Evolutionary conservation across 1,140 invertebrate genomes (phyloP).

Genomic region (Octopus sinensis): DNA sequence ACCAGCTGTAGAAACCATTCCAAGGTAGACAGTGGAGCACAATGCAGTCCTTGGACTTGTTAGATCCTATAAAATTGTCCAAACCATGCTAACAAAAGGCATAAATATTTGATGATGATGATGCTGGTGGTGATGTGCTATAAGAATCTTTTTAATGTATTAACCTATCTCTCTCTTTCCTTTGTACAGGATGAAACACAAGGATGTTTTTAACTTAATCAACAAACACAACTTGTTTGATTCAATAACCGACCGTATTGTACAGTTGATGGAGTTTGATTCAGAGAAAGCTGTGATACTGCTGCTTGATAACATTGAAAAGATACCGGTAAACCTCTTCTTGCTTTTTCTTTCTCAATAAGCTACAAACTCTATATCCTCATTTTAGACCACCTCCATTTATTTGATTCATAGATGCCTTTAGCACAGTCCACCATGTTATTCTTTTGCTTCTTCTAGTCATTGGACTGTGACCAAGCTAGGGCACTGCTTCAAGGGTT

Average conservation of each 20-base stretch:
- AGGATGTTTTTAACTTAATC: slow-evolving; percentile 85
- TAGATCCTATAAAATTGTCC: no score
- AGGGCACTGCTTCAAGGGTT: no score
- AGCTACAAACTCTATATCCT: not conserved
- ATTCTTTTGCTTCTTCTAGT: not conserved
- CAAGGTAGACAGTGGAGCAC: no score
- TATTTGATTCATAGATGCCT: no score
- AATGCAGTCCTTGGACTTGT: no score
- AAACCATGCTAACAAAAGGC: no score
- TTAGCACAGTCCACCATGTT: no score
- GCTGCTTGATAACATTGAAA: slow-evolving; percentile 75
- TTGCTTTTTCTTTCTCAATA: not conserved
- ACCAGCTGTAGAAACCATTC: no score
- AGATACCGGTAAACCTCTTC: slow-evolving; percentile 65
- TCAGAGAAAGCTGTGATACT: slow-evolving; percentile 77
- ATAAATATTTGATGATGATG: no score
- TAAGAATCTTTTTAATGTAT: not conserved
- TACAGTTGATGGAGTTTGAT: slow-evolving; percentile 83
- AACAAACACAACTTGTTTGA: slow-evolving; percentile 76
- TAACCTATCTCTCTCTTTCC: slow-evolving; percentile 8
- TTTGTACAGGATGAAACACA: slow-evolving; percentile 68
- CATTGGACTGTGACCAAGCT: no score
- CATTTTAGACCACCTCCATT: no score
- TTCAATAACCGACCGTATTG: slow-evolving; percentile 80
- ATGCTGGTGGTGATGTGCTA: no score